Evolutionary conservation across 2,113 vertebrate genomes (phyloP), one percentile per base, ranked within the genome.

Genomic region (Plecturocebus donacophilus): DNA sequence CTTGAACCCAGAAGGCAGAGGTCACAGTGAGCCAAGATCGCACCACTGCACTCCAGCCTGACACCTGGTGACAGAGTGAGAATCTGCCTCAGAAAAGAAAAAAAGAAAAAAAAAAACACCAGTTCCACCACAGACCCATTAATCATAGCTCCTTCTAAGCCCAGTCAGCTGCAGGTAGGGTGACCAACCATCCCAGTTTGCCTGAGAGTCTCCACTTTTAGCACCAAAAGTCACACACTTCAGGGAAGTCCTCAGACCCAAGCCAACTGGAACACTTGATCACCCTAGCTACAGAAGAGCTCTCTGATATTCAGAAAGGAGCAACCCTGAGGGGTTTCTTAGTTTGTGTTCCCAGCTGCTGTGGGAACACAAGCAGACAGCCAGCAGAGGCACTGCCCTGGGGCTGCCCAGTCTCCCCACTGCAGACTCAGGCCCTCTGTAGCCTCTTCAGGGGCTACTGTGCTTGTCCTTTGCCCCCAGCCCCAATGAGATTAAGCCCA

Each of bases 101-200:
- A 52, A 95, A 97, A 97, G 16, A 45, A 45, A 17, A 52, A 52
- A 52, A 52, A 52, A 95, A 97, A 97, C 98, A 98, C 96, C 97
- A 98, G 98, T 97, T 89, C 90, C 97, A 87, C 38, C 90, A 70
- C 61, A 94, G 66, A 52, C 80, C 94, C 96, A 98, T 98, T 98
- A 97, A 98, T 98, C 98, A 97, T 11, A 0, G 96, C 84, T 98
- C 98, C 98, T 93, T 79, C 64, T 83, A 95, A 47, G 17, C 82
- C 93, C 98, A 97, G 96, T 98, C 97, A 98, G 98, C 93, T 94
- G 80, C 96, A 98, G 98, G 42, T n/a, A 77, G 38, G 11, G 19
- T 19, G 27, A 85, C 32, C 5, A 52, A 64, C 42, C 16, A 68
- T 35, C 17, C 32, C 9, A 20, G 9, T 49, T 71, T 52, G 12